These are phyloP conservation scores for Onychomys torridus DNA, from an alignment of 2,797 vertebrate species.

Conservation along the genomic window DNA sequence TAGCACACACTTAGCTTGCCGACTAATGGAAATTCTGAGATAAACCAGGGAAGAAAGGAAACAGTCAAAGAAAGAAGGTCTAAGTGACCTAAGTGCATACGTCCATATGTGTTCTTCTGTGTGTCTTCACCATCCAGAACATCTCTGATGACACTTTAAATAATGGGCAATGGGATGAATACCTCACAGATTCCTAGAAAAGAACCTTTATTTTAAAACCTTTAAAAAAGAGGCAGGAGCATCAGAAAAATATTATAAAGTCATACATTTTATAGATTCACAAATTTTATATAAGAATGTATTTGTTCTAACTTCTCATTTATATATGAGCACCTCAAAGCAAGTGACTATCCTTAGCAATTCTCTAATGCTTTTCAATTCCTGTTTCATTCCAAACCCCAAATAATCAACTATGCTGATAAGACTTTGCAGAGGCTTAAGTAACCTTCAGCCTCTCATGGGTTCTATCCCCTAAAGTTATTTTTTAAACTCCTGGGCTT, in stretches of 20 bases:
- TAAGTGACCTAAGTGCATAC: conserved; percentile 11
- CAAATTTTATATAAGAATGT: neutral
- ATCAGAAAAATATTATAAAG: conserved; percentile 37
- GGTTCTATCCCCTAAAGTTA: neutral
- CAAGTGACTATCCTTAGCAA: neutral
- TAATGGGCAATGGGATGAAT: conserved; percentile 22
- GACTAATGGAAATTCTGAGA: neutral
- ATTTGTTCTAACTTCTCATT: conserved; percentile 20
- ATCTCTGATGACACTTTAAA: neutral
- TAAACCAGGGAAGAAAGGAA: conserved; percentile 5
- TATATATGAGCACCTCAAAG: conserved; percentile 22
- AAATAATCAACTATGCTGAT: neutral
- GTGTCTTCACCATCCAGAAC: conserved; percentile 18
- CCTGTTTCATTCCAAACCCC: conserved; percentile 30
- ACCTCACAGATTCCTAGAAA: conserved; percentile 7
- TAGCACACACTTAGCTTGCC: neutral
- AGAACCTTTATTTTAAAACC: neutral
- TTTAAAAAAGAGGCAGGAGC: conserved; percentile 1
- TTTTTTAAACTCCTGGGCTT: neutral
- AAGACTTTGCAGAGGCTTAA: neutral
- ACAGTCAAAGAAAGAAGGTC: conserved; percentile 4
- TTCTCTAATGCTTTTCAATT: conserved; percentile 13
- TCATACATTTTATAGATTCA: neutral
- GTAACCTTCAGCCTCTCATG: neutral
- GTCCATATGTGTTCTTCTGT: conserved; percentile 44